Percentiles rank a stretch among this genome's conserved stretches.
Conservation (phyloP, 2,888 invertebrate genomes). For the Stictocephala bisonia region DNA sequence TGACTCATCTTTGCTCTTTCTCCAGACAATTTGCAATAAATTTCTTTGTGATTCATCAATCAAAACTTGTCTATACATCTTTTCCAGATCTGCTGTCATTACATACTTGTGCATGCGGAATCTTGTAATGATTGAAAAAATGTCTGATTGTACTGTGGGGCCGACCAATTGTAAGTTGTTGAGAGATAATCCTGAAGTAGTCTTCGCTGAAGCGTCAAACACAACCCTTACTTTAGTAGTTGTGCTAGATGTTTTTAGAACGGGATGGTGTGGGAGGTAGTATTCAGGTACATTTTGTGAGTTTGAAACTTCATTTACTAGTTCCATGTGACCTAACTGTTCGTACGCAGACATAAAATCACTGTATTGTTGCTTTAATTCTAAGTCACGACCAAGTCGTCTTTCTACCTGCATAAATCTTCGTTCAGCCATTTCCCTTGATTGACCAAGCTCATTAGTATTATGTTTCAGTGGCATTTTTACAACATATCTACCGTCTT, state of each 20-base stretch:
- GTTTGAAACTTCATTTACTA: background rate
- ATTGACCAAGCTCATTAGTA: background rate
- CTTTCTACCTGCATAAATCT: background rate
- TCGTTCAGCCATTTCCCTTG: background rate
- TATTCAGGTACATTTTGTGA: background rate
- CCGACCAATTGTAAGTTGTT: background rate
- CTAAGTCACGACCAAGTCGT: background rate
- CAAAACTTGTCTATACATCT: no score
- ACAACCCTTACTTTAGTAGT: conserved; percentile 33
- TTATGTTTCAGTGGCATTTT: background rate
- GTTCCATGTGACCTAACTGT: conserved; percentile 5
- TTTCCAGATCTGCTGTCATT: background rate
- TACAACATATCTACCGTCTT: background rate
- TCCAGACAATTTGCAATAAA: no score
- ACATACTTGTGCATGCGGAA: conserved; percentile 11
- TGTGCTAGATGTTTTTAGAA: conserved; percentile 18
- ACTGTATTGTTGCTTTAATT: background rate
- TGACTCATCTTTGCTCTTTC: no score
- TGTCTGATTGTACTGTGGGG: conserved; percentile 4
- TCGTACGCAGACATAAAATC: background rate
- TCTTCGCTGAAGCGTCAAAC: conserved; percentile 16
- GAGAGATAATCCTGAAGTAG: background rate
- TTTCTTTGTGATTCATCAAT: background rate
- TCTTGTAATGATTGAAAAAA: background rate
- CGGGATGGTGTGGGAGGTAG: conserved; percentile 1